Evolutionary conservation across 2,888 invertebrate species (phyloP), one percentile per base, ranked within the genome.

Genomic region (Stramonita haemastoma): DNA sequence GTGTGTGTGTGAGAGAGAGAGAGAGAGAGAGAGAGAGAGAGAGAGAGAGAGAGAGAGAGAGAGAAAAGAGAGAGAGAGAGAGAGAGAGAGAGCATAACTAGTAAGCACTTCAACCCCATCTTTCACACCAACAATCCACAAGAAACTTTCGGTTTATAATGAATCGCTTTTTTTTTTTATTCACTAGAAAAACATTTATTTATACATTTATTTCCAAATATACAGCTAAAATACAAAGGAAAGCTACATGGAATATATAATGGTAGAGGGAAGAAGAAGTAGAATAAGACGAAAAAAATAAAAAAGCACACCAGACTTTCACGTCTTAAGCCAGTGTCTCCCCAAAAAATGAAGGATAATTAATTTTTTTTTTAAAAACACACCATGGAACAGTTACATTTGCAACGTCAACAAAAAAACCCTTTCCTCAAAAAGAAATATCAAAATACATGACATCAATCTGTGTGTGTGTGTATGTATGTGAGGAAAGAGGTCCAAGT

Each of bases 121-220:
- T 46, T 46, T 46, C 46, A 46, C 46, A 46, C 46, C 46, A 46
- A 46, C 46, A 46, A 8, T 46, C 46, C 46, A 46, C 46, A 46
- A 46, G 46, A 46, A 46, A 2, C 46, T 8, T 46, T 46, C 46
- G 46, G 46, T 46, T 46, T 46, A 46, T 46, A 46, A 46, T 46
- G 46, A 46, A 46, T 46, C 46, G 46, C 46, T 84, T 86, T 86
- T 60, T 85, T 84, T 85, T 85, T 57, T 86, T 86, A 57, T 86
- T 86, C 86, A 86, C 86, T 86, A 86, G 86, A 86, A 86, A 86
- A 86, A 86, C 86, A 86, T 86, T 86, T n/a, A 57, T 66, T 86
- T 86, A 86, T 86, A 86, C 86, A 86, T 86, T 86, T 56, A 86
- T 86, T 66, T 86, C 86, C 86, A 86, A 86, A 86, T 86, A 86